Conservation (phyloP, 1,140 invertebrate species). For the Euglossa dilemma region DNA sequence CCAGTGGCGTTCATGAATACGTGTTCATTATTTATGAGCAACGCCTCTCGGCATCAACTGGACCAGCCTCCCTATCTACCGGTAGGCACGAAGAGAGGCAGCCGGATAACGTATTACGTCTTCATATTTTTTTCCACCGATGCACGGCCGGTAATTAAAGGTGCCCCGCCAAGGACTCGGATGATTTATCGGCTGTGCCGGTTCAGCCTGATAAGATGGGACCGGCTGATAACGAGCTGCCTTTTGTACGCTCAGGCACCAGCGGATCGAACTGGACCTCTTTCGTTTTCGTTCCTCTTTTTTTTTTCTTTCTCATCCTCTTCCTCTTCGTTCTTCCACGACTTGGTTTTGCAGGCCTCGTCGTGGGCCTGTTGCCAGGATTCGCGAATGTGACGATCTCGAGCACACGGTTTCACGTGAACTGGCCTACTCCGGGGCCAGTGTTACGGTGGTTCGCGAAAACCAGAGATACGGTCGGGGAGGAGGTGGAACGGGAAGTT, state of each 20-base stretch:
- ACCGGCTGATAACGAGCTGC: conserved; percentile 67
- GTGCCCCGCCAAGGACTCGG: conserved; percentile 69
- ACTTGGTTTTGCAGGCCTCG: neutral
- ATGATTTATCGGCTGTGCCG: conserved; percentile 71
- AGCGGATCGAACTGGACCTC: conserved; percentile 51
- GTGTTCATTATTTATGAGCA: conserved; percentile 74
- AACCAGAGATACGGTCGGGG: neutral
- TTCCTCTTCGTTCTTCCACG: no score
- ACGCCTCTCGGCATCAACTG: conserved; percentile 71
- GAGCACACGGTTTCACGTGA: neutral
- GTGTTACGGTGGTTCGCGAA: neutral
- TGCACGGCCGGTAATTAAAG: conserved; percentile 76
- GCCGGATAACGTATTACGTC: conserved; percentile 75
- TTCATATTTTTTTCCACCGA: conserved; percentile 76
- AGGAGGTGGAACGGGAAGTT: neutral
- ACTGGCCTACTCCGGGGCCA: neutral
- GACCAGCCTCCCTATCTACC: conserved; percentile 69
- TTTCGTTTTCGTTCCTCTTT: neutral
- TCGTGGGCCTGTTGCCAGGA: neutral
- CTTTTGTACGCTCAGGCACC: conserved; percentile 57
- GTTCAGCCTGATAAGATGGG: conserved; percentile 73
- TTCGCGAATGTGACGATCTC: no score
- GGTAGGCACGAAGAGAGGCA: conserved; percentile 64
- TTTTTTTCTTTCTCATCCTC: no score
- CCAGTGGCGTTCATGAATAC: conserved; percentile 72